Base-by-base conservation (phyloP, 2,113 vertebrate species). In the Saguinus midas region DNA sequence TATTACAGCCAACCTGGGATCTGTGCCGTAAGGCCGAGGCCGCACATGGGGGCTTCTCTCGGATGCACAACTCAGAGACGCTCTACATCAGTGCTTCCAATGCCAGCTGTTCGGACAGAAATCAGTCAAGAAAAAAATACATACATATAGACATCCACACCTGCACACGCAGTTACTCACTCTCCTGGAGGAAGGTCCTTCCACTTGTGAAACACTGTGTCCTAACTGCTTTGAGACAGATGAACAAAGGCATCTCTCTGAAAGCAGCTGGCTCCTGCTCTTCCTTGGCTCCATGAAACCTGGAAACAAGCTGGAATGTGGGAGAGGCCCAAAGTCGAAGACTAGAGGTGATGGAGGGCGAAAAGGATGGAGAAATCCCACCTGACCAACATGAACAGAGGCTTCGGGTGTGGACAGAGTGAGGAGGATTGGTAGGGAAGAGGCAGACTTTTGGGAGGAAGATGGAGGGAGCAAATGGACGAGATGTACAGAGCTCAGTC, bases 311-410 rank as follows among this genome's bases (percentile, higher is more conserved):
- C 4, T 10, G 10, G 50, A 58, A 50, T 27, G 88, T 27, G 87
- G 18, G 73, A 37, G 5, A 32, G 64, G 55, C 55, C 6, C 70
- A 35, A 6, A 84, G 86, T 27, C 35, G 70, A 11, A 8, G 55
- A 14, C 1, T 3, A n/a, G 7, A 32, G 25, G 0, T 6, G 27
- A n/a, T 1, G 35, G 23, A 11, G 43, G 2, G 20, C 0, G 10
- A 52, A 6, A 7, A 43, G 27, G 20, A 13, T 10, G 21, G 32
- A 35, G 75, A 35, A 66, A 9, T 4, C 1, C 3, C 0, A 43
- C 13, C 32, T 21, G 25, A 11, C 21, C 10, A 0, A 35, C 5
- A 29, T 0, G 5, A 61, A 66, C 12, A 3, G 43, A 72, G 50
- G 50, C 18, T 21, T 29, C 45, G 25, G 18, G 17, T 3, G 23